Base-by-base conservation (phyloP, 2,797 vertebrate genomes). In the Schizothorax lantsangensis region DNA sequence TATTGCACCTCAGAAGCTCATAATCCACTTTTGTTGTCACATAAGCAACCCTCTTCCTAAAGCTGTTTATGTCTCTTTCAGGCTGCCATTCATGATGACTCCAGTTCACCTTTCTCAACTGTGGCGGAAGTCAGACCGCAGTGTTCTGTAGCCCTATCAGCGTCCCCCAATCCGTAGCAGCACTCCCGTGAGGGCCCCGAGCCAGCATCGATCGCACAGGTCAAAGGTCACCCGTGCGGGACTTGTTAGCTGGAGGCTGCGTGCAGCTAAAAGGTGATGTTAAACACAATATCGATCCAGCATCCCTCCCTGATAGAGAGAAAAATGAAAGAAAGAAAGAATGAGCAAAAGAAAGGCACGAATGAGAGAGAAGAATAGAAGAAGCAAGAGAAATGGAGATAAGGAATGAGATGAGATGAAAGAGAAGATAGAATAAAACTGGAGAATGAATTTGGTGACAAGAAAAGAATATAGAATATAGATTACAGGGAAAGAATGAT, bases 251-350 rank as follows among this genome's bases (percentile, higher is more conserved):
- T 90, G 83, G 91, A 33, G 92, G 93, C 91, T 89, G 88, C 86
- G 86, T 89, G 92, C 92, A 90, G 90, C 75, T 10, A 88, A 92
- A 90, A 91, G 92, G 92, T 90, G 91, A 93, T 94, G 93, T 94
- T 93, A 92, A 94, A 93, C 93, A 93, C 91, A 88, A 49, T 49
- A 94, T 94, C 88, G 92, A 95, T 94, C 88, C 52, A 59, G 57
- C 2, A 86, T 86, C 90, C 89, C 90, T 86, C 77, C 59, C 86
- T 43, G 49, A 90, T 84, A 88, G 86, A 90, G 8, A 86, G 2
- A 36, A 83, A 83, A 52, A 74, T 38, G 45, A 49, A 78, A 87
- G 19, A 15, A 19, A 74, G 23, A 68, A 74, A 10, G 54, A 75
- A 26, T 72, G 62, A 64, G 49, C 38, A n/a, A 81, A 71, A 68